Conservation (phyloP, 2,797 vertebrate species). For the Benthosema pterotum region DNA sequence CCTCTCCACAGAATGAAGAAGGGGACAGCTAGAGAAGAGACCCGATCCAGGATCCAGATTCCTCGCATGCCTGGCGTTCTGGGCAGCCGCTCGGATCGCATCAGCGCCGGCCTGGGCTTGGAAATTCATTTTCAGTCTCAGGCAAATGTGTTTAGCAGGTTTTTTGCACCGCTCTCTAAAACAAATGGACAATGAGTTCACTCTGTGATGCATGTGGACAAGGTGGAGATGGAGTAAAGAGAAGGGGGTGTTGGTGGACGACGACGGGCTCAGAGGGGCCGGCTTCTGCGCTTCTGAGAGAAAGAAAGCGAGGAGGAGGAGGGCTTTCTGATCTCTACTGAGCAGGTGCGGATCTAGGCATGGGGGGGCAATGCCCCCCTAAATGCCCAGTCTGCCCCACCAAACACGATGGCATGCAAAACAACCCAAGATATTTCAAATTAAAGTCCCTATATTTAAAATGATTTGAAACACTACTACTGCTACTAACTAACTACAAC, state of each 20-base stretch:
- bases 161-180: slow-evolving; percentile 53
- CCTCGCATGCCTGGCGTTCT: slow-evolving; percentile 65
- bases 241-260: slow-evolving; percentile 7
- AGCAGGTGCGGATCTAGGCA: no score
- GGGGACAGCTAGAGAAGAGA: slow-evolving; percentile 24
- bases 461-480: no score
- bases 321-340: slow-evolving; percentile 21
- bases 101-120: slow-evolving; percentile 47
- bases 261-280: slow-evolving; percentile 15
- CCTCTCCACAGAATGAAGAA: slow-evolving; percentile 22
- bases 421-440: no score
- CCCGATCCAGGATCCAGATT: slow-evolving; percentile 57
- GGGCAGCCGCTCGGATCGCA: slow-evolving; percentile 61
- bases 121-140: slow-evolving; percentile 60
- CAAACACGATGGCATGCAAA: no score
- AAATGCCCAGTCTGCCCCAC: no score
- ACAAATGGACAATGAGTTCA: slow-evolving; percentile 66
- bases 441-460: no score
- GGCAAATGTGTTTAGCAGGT: slow-evolving; percentile 72
- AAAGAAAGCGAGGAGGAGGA: slow-evolving; percentile 12
- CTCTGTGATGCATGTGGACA: slow-evolving; percentile 50
- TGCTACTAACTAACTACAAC: no score
- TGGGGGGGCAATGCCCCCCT: no score
- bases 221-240: slow-evolving; percentile 32
- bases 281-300: slow-evolving; percentile 16